A percentile compares a stretch with the other conserved stretches of the same genome.
These are phyloP conservation scores for Gallinago undulata DNA, from an alignment of 2,113 vertebrate species.

Conservation along the genomic window DNA sequence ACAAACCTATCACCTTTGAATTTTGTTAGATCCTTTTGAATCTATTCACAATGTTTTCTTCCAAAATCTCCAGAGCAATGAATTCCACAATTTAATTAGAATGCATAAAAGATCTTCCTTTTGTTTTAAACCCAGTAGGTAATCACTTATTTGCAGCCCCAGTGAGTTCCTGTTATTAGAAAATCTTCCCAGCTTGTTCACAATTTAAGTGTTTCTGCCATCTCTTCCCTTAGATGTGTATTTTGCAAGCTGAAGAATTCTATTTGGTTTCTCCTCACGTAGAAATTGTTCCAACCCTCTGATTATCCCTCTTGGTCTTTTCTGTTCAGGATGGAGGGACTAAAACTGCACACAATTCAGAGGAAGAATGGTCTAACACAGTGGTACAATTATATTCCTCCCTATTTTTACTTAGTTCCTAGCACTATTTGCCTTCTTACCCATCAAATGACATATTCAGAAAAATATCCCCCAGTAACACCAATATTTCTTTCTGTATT, in stretches of 20 bases:
- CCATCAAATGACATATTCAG: not conserved
- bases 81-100: not conserved
- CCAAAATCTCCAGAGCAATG: not conserved
- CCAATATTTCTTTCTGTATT: not conserved
- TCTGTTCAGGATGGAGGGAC: constrained; percentile 22
- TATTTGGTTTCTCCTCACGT: constrained; percentile 40
- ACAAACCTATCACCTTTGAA: not conserved
- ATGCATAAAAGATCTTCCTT: not conserved
- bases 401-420: constrained; percentile 8
- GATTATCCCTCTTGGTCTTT: constrained; percentile 50
- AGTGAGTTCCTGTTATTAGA: not conserved
- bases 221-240: not conserved
- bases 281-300: constrained; percentile 38
- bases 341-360: not conserved
- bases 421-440: constrained; percentile 17
- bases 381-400: constrained; percentile 18
- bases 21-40: not conserved
- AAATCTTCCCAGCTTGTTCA: constrained; percentile 13
- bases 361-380: constrained; percentile 34
- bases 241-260: constrained; percentile 28
- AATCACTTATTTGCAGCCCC: not conserved
- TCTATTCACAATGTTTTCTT: not conserved
- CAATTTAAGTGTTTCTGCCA: constrained; percentile 3
- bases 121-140: constrained; percentile 7
- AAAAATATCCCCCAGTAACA: not conserved